These are phyloP conservation scores for Drosophila sucinea DNA, from an alignment of 1,140 invertebrate genomes.

Conservation along the genomic window DNA sequence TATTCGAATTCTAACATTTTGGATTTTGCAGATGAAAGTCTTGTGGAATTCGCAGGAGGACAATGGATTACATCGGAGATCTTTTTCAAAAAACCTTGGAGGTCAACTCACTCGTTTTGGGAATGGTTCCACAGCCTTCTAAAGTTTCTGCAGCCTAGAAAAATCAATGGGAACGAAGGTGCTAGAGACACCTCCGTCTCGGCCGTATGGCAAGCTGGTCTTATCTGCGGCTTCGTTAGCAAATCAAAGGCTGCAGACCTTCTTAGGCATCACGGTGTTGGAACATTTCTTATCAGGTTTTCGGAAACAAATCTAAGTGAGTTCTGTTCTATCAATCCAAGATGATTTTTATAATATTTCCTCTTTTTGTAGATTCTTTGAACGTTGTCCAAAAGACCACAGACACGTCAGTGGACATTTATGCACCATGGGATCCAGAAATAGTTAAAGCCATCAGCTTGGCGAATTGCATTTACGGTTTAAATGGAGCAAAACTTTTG, in stretches of 20 bases:
- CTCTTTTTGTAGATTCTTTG: neutral
- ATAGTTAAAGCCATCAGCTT: neutral
- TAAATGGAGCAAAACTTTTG: neutral
- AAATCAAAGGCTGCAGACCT: neutral
- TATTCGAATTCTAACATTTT: too few relatives aligned
- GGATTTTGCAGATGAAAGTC: too few relatives aligned
- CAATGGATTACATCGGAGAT: neutral
- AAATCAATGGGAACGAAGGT: neutral
- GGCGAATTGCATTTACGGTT: neutral
- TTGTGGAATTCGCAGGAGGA: neutral
- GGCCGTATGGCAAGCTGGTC: neutral
- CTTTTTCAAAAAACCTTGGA: neutral
- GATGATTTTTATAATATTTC: too few relatives aligned
- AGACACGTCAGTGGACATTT: neutral
- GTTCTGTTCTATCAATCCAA: neutral
- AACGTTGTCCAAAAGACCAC: neutral
- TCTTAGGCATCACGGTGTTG: neutral
- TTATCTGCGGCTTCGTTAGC: neutral
- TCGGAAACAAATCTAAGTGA: neutral
- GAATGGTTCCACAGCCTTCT: slow-evolving; percentile 1
- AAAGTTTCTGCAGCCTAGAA: neutral
- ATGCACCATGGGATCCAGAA: neutral
- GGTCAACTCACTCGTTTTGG: neutral
- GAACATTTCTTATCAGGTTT: neutral
- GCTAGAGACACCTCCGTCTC: too few relatives aligned